Evolutionary conservation across 2,888 invertebrate genomes (phyloP).

Genomic region (Eustalomyia histrio): DNA sequence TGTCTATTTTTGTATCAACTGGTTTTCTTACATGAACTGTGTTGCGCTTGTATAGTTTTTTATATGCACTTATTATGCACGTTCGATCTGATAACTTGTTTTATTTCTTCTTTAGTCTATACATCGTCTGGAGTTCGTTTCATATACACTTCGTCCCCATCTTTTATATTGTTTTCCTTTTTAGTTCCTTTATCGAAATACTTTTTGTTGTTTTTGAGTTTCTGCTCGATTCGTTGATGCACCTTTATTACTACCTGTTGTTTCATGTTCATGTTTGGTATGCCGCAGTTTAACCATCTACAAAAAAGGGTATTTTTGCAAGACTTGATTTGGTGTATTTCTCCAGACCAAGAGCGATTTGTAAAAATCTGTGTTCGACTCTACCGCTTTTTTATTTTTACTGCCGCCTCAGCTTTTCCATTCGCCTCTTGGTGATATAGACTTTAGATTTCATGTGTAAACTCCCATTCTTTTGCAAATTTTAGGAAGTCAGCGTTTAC

Average conservation of each 20-base stretch:
- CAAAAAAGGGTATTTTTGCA: neutral
- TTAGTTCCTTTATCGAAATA: conserved; percentile 7
- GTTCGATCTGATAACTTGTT: too few relatives aligned
- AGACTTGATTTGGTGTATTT: conserved; percentile 12
- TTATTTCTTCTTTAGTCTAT: too few relatives aligned
- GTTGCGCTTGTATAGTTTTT: too few relatives aligned
- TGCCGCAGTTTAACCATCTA: conserved; percentile 16
- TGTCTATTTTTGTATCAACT: too few relatives aligned
- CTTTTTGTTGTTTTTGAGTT: neutral
- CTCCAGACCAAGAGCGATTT: conserved; percentile 13
- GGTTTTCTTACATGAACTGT: too few relatives aligned
- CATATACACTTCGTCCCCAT: neutral
- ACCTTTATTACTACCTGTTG: neutral
- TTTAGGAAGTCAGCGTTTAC: conserved; percentile 17
- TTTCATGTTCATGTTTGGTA: neutral
- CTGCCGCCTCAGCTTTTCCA: conserved; percentile 43
- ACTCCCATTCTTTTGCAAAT: conserved; percentile 16
- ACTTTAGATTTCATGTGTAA: conserved; percentile 26
- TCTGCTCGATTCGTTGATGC: neutral
- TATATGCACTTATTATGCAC: too few relatives aligned
- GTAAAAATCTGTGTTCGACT: conserved; percentile 25
- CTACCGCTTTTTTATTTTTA: conserved; percentile 2
- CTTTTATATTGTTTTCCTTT: neutral
- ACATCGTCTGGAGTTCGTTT: too few relatives aligned
- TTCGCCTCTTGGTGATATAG: conserved; percentile 50